A percentile compares a stretch with the other conserved stretches of the same genome.
phyloP scores from a whole-genome alignment of 2,113 vertebrate genomes.

The Phrynocephalus versicolor region DNA sequence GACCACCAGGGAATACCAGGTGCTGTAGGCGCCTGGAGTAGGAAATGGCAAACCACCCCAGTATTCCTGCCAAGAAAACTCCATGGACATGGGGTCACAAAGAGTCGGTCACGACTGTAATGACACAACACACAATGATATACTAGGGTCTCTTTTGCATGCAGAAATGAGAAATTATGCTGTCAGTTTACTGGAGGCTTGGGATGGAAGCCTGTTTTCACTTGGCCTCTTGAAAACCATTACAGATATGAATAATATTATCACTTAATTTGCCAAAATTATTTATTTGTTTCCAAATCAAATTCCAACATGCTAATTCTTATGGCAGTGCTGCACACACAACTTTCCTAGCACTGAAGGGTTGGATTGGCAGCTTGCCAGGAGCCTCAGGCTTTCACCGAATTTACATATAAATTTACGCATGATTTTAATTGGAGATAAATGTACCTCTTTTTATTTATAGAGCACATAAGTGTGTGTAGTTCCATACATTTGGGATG shows the following conservation, averaged over 20 bases:
- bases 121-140: no score
- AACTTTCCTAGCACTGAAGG: conserved; percentile 25
- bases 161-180: not conserved
- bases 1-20: no score
- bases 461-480: conserved; percentile 48
- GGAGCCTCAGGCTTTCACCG: conserved; percentile 50
- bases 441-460: conserved; percentile 61
- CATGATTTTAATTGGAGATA: conserved; percentile 63
- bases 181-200: conserved; percentile 2
- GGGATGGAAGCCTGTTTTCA: not conserved
- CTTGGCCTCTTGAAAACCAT: rapidly evolving
- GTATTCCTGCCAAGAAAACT: no score
- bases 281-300: not conserved
- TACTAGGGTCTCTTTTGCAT: not conserved
- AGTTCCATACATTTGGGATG: conserved; percentile 12
- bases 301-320: not conserved
- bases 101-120: no score
- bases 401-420: conserved; percentile 68
- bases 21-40: no score
- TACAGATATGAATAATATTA: rapidly evolving
- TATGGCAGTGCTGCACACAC: rapidly evolving
- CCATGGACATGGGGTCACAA: no score
- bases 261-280: conserved; percentile 1
- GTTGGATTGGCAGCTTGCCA: conserved; percentile 41
- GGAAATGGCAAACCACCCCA: no score